These are phyloP conservation scores for Tachyglossus aculeatus DNA, from an alignment of 2,797 vertebrate species.

Conservation along the genomic window DNA sequence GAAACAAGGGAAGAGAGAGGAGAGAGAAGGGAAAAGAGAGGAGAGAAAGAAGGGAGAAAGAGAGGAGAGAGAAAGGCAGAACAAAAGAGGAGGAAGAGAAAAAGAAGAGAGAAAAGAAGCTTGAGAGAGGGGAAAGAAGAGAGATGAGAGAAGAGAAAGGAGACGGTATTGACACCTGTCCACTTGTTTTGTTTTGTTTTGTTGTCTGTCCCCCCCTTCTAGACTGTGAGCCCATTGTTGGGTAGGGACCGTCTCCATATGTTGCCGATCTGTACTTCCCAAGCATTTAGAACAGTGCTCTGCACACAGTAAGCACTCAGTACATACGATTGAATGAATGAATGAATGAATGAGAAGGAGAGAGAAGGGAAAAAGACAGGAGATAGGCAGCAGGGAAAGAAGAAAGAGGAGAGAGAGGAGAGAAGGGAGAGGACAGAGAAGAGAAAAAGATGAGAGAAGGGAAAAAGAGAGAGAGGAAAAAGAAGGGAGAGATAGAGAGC, in stretches of 20 bases:
- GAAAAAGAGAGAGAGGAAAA: neutral
- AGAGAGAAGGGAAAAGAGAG: neutral
- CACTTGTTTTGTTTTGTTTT: no score
- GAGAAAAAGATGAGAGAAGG: neutral
- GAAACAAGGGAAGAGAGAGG: neutral
- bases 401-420: fast-evolving
- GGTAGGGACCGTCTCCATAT: no score
- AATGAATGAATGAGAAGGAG: no score
- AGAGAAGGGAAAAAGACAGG: fast-evolving
- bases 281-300: no score
- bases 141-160: fast-evolving
- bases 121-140: neutral
- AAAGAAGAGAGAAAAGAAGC: neutral
- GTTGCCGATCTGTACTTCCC: no score
- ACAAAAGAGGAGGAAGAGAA: neutral
- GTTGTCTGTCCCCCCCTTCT: no score
- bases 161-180: no score
- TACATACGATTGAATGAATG: no score
- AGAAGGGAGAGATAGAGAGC: neutral
- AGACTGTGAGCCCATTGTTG: no score
- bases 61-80: no score
- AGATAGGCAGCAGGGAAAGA: neutral
- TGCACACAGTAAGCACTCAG: no score
- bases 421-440: fast-evolving
- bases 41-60: no score